These are phyloP conservation scores for Anagrus nilaparvatae DNA, from an alignment of 1,140 invertebrate species.

Conservation along the genomic window DNA sequence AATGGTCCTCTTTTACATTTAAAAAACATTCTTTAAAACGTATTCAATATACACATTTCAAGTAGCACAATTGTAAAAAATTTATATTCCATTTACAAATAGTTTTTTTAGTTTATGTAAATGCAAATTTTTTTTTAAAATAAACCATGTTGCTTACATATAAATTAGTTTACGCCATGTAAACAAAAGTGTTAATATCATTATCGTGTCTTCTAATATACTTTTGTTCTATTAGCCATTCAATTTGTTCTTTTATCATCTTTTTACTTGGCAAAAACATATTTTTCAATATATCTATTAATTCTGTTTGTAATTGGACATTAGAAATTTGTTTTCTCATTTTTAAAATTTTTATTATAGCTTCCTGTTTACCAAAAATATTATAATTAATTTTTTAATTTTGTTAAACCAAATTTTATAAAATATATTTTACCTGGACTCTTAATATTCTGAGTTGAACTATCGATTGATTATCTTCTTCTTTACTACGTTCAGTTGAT, in stretches of 20 bases:
- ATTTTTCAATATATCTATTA: constrained; percentile 96
- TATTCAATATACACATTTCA: no score
- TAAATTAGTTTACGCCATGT: constrained; percentile 95
- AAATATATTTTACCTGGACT: constrained; percentile 50
- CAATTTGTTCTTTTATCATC: constrained; percentile 98
- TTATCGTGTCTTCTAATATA: constrained; percentile 94
- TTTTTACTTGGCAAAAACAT: constrained; percentile 99
- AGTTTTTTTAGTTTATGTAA: no score
- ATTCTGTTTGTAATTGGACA: constrained; percentile 88
- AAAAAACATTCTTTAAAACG: no score
- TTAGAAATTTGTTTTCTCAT: constrained; percentile 93
- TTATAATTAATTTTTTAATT: constrained; percentile 7
- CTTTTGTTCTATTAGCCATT: constrained; percentile 98
- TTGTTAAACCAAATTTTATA: constrained; percentile 4
- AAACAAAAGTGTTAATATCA: constrained; percentile 97
- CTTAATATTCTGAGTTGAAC: constrained; percentile 89
- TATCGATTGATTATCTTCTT: constrained; percentile 96
- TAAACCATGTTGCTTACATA: no score
- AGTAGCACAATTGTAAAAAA: no score
- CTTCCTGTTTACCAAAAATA: constrained; percentile 56
- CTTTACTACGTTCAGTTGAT: constrained; percentile 88
- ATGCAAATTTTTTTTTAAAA: no score
- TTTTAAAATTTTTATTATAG: constrained; percentile 98
- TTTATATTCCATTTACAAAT: no score
- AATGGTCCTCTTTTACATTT: no score